Percentiles rank a stretch among this genome's conserved stretches.
Conservation (phyloP, 2,797 vertebrate genomes). For the Halcyon leucocephala region DNA sequence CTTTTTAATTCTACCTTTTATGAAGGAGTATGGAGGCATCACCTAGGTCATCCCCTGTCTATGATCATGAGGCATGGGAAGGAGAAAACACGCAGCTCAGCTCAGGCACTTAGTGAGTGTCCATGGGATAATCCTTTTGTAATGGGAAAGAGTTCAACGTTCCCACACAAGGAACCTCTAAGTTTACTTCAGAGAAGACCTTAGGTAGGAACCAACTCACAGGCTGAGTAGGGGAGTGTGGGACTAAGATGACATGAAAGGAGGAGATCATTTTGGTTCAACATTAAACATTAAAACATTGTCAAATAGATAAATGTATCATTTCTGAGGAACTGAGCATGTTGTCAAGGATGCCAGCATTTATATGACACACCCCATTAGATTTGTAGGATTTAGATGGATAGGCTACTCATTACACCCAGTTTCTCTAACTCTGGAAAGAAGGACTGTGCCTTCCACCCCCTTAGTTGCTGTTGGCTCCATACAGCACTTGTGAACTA, state of each 20-base stretch:
- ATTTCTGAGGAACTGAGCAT: not conserved
- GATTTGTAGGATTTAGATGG: not conserved
- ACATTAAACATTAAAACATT: not conserved
- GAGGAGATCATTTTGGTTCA: not conserved
- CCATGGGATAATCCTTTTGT: not conserved
- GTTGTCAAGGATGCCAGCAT: not conserved
- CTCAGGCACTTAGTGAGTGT: not conserved
- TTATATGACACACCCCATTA: not conserved
- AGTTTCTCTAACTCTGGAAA: not conserved
- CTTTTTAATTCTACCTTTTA: not conserved
- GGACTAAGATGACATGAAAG: not conserved
- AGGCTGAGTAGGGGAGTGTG: not conserved
- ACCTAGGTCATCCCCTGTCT: not conserved
- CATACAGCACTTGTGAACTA: not conserved
- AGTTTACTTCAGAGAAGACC: not conserved
- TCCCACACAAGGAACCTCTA: not conserved
- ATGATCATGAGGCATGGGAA: not conserved
- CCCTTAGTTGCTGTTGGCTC: rapidly evolving
- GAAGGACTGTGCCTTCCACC: not conserved
- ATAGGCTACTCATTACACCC: not conserved
- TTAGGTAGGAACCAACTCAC: not conserved
- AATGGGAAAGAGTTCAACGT: not conserved
- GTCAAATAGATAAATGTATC: not conserved
- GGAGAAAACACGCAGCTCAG: not conserved
- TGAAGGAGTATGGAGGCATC: not conserved